A percentile compares a stretch with the other conserved stretches of the same genome.
Evolutionary conservation across 2,113 vertebrate genomes (phyloP).

Genomic region (Podocnemis expansa): DNA sequence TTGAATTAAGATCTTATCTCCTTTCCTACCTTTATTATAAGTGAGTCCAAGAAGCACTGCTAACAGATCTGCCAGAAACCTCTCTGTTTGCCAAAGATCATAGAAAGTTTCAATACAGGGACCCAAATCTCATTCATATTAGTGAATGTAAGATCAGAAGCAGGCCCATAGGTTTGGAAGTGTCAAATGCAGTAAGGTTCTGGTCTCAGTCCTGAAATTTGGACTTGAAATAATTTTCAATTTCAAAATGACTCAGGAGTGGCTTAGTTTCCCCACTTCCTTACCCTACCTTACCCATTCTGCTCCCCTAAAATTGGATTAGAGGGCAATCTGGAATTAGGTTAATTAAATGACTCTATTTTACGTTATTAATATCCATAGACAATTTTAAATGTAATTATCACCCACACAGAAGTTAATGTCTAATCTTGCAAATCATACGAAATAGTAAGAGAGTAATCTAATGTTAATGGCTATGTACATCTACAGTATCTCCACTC

Average conservation of each 20-base stretch:
- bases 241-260: background rate
- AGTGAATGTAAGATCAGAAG: background rate
- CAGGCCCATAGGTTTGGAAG: accelerated
- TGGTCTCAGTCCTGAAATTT: background rate
- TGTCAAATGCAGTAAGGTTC: accelerated
- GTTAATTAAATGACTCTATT: background rate
- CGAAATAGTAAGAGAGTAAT: background rate
- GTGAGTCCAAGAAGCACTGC: background rate
- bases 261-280: background rate
- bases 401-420: background rate
- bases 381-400: background rate
- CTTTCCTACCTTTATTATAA: background rate
- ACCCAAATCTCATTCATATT: background rate
- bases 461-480: background rate
- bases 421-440: background rate
- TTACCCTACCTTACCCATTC: background rate
- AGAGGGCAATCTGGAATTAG: background rate
- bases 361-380: background rate
- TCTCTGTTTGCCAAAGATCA: background rate
- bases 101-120: background rate
- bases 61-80: accelerated
- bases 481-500: background rate
- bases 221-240: background rate
- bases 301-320: background rate
- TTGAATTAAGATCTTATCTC: background rate